phyloP scores from a whole-genome alignment of 2,888 invertebrate species.

The Leucophenga maculata region DNA sequence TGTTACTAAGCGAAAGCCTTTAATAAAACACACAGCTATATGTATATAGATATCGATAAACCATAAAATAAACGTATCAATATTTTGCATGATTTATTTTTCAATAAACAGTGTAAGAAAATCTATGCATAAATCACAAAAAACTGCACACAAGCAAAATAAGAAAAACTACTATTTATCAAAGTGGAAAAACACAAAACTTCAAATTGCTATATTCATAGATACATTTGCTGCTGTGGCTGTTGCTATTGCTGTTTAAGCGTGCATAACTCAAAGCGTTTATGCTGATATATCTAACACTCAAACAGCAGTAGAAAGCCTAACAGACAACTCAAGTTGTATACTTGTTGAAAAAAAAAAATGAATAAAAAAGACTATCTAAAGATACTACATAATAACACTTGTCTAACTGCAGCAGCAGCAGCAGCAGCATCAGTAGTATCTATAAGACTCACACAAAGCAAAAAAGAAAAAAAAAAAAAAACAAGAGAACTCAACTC shows the following conservation, averaged over 20 bases:
- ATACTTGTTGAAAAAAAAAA: background rate
- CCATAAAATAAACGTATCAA: constrained; percentile 21
- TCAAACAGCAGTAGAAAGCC: background rate
- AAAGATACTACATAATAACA: background rate
- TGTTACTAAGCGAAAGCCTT: background rate
- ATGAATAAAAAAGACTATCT: background rate
- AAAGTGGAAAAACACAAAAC: too few relatives aligned
- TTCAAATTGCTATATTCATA: too few relatives aligned
- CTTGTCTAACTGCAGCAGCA: background rate
- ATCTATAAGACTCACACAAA: background rate
- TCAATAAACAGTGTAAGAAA: constrained; percentile 10
- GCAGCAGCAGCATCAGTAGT: background rate
- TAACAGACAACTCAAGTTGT: background rate
- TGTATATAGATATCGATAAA: background rate
- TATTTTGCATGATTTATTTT: constrained; percentile 24
- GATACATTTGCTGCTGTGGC: background rate
- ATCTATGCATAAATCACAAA: constrained; percentile 14
- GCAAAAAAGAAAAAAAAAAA: background rate
- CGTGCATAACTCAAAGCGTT: constrained; percentile 16
- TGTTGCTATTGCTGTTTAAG: background rate
- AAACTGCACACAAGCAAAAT: constrained; percentile 2
- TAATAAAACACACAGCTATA: too few relatives aligned
- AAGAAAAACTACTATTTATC: background rate
- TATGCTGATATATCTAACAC: background rate
- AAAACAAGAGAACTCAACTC: constrained; percentile 11